Evolutionary conservation across 2,888 invertebrate species (phyloP).

Genomic region (Neelides folsomi): DNA sequence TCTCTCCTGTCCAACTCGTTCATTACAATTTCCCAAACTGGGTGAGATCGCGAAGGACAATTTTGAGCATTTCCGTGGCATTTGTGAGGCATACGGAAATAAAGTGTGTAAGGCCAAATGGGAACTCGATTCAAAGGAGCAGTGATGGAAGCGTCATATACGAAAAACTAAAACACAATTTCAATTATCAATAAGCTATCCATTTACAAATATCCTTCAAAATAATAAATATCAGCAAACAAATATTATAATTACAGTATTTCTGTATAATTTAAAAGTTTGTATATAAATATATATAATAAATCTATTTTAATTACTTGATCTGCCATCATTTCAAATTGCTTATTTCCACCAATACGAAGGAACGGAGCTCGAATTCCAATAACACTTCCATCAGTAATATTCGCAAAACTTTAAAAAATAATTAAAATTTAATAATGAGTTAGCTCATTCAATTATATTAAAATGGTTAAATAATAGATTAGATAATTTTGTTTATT

Average conservation of each 20-base stretch:
- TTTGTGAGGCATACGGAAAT: constrained; percentile 89
- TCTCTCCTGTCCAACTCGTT: constrained; percentile 86
- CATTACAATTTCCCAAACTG: constrained; percentile 95
- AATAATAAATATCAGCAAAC: too few species aligned
- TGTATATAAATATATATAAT: too few species aligned
- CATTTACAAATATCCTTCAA: too few species aligned
- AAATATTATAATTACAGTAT: too few species aligned
- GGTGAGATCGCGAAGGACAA: constrained; percentile 67
- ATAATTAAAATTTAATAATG: too few species aligned
- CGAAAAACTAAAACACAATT: constrained; percentile 43
- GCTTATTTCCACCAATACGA: constrained; percentile 85
- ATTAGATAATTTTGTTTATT: too few species aligned
- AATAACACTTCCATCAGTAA: constrained; percentile 79
- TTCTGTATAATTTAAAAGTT: too few species aligned
- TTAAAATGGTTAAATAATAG: too few species aligned
- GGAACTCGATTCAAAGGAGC: constrained; percentile 72
- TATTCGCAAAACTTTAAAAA: constrained; percentile 69
- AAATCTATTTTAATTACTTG: constrained; percentile 88
- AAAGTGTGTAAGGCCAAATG: constrained; percentile 96
- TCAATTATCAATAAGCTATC: too few species aligned
- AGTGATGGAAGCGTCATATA: constrained; percentile 90
- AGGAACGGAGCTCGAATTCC: constrained; percentile 78
- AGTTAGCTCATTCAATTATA: too few species aligned
- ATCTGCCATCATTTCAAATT: constrained; percentile 94
- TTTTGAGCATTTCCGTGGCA: constrained; percentile 89